Base-by-base conservation (phyloP, 2,888 invertebrate genomes). In the Conistra vaccinii region DNA sequence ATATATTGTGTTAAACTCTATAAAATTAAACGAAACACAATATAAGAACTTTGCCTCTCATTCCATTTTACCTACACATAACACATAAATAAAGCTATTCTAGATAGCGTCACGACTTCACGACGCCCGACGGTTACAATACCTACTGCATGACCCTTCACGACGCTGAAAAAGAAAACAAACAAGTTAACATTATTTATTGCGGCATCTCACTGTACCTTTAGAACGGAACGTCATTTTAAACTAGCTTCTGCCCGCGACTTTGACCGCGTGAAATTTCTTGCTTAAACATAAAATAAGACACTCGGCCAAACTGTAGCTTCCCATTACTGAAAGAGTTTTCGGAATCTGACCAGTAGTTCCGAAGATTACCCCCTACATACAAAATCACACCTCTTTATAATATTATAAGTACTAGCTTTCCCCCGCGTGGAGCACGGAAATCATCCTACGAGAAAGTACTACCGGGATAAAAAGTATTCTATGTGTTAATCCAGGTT, bases 101-200 rank as follows among this genome's bases (percentile, higher is more conserved):
- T n/a, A n/a, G n/a, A n/a, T n/a, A n/a, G n/a, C n/a, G n/a, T n/a
- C n/a, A n/a, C n/a, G n/a, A n/a, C n/a, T n/a, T n/a, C n/a, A n/a
- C n/a, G n/a, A n/a, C n/a, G n/a, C n/a, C n/a, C n/a, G n/a, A n/a
- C n/a, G n/a, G n/a, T n/a, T n/a, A n/a, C n/a, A n/a, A n/a, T n/a
- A n/a, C n/a, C n/a, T n/a, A n/a, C n/a, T n/a, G n/a, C n/a, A n/a
- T 17, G 48, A 62, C 29, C n/a, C 2, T 32, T 12, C 23, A n/a
- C 6, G 9, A 42, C 7, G 1, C 9, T 35, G 2, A 12, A 7
- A 55, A 67, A n/a, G 3, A 51, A 60, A 42, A 63, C 5, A 48
- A 60, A 60, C 23, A 57, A 53, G 20, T 14, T 42, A 39, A 14
- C 26, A 57, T 35, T 42, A 62, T 55, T 78, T 32, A 45, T 20